A percentile compares a stretch with the other conserved stretches of the same genome.
These are phyloP conservation scores for Stratiolaelaps scimitus DNA, from an alignment of 1,140 invertebrate genomes.

Conservation along the genomic window DNA sequence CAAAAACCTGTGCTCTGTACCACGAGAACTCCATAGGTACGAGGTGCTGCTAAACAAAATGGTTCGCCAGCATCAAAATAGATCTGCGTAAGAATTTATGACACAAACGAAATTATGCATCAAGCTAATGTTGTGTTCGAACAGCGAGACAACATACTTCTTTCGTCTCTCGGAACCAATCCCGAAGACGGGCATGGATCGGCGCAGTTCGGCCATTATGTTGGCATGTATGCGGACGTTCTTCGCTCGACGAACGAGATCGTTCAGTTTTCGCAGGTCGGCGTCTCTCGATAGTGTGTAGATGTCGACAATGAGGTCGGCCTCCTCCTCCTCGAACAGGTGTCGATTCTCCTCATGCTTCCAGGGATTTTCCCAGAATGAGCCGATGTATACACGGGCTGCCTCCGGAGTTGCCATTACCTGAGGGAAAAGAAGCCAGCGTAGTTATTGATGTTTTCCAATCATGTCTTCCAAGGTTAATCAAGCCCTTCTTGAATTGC, in stretches of 20 bases:
- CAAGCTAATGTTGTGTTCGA: no score
- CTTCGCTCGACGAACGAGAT: conserved; percentile 21
- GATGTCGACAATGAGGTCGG: conserved; percentile 8
- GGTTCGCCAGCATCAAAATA: no score
- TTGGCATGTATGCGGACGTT: conserved; percentile 7
- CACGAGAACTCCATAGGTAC: no score
- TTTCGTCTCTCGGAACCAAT: neutral
- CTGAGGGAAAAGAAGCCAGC: neutral
- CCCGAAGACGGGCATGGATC: conserved; percentile 6
- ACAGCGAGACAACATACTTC: neutral
- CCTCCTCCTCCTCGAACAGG: conserved; percentile 22
- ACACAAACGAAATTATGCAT: no score
- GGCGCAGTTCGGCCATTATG: conserved; percentile 11
- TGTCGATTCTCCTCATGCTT: neutral
- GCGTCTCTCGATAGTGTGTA: conserved; percentile 11
- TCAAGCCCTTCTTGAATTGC: neutral
- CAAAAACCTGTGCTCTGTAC: no score
- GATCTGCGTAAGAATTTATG: no score
- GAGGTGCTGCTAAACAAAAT: no score
- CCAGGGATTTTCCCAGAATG: conserved; percentile 52
- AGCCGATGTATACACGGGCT: conserved; percentile 66
- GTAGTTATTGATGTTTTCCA: neutral
- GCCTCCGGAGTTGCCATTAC: conserved; percentile 50
- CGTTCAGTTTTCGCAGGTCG: conserved; percentile 5
- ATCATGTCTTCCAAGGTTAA: neutral